Conservation (phyloP, 2,113 vertebrate genomes). For the Bos indicus region DNA sequence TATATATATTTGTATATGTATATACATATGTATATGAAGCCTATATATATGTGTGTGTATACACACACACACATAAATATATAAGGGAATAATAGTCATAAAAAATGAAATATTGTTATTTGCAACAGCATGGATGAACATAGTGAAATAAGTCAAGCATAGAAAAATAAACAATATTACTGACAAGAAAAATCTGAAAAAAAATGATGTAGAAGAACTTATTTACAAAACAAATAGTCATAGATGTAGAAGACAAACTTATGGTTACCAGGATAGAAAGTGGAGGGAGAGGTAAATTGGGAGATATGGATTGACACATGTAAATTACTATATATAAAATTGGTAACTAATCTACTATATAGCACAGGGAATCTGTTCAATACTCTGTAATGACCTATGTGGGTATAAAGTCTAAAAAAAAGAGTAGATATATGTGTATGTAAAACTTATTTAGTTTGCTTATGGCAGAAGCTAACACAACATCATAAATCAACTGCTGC, state of each 20-base stretch:
- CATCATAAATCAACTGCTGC: neutral
- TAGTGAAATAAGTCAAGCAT: neutral
- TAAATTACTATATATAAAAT: neutral
- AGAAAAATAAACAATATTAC: neutral
- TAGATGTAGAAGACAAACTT: neutral
- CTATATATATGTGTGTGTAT: too few relatives aligned
- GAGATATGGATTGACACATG: neutral
- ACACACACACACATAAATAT: too few relatives aligned
- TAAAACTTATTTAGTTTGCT: neutral
- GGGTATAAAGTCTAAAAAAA: neutral
- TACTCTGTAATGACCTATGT: neutral
- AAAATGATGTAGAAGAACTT: neutral
- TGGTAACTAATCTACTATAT: neutral
- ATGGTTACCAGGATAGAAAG: neutral
- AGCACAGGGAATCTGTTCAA: neutral
- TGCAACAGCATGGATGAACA: neutral
- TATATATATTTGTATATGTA: too few relatives aligned
- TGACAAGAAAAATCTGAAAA: neutral
- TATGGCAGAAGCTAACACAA: neutral
- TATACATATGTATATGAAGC: too few relatives aligned
- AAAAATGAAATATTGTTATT: neutral
- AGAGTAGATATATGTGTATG: neutral
- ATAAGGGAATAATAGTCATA: neutral
- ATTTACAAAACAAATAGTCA: neutral
- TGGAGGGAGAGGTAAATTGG: neutral